Base-by-base conservation (phyloP, 2,797 vertebrate species). In the Sebastiscus albofasciatus region DNA sequence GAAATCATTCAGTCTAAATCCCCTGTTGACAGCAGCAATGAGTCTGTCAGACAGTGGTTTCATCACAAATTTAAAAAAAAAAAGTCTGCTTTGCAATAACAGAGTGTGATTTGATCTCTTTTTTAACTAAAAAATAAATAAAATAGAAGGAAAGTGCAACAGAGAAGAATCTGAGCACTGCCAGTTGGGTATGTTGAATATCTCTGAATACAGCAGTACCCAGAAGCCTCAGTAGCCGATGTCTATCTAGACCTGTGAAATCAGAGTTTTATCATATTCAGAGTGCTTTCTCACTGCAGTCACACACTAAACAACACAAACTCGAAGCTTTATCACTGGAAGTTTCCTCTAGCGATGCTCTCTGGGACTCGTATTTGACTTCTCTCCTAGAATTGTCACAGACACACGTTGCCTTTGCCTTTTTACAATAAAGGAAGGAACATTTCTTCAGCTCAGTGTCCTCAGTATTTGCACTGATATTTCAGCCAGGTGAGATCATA, bases 141-240 rank as follows among this genome's bases (percentile, higher is more conserved):
- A 69, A 49, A 56, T 7, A 56, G 46, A 69, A n/a, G 12, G 8
- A 52, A 72, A 64, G 33, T 56, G 65, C 2, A 68, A 59, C 34
- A n/a, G 22, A 70, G 58, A 54, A 31, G 4, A 64, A 54, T 72
- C 31, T 26, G 42, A 71, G 75, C 16, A n/a, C 66, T 49, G 58
- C 79, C 61, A 12, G 11, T n/a, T 67, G 61, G 52, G 52, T 55
- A 24, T 9, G 18, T 16, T 61, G 10, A 68, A 56, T 33, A 59
- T 76, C 70, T 79, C 13, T 54, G 39, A 83, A 86, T 61, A 67
- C 78, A 71, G 33, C 52, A 72, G 36, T 69, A 61, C 39, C 68
- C 72, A 81, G 24, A 77, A 75, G 67, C 80, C 49, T 75, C 68
- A 3, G 33, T 26, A 34, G 77, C 31, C 24, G 16, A 0, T 29